Evolutionary conservation across 2,888 invertebrate genomes (phyloP).

Genomic region (Pseudococcus viburni): DNA sequence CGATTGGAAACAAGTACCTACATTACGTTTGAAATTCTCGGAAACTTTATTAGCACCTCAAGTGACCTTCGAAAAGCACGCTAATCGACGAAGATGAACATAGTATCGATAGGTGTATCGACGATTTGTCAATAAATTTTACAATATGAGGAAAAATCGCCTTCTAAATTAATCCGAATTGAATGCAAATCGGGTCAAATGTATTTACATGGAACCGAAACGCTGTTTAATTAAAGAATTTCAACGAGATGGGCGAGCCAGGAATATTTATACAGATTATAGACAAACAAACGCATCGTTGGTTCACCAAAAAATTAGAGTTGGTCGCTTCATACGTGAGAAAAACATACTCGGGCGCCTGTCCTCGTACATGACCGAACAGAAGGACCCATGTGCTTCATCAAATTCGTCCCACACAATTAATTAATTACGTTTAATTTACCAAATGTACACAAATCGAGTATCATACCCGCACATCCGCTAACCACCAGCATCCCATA

Average conservation of each 20-base stretch:
- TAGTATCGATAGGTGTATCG: not conserved
- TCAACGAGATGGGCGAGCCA: not conserved
- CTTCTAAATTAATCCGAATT: not conserved
- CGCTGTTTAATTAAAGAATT: not conserved
- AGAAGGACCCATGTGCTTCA: not conserved
- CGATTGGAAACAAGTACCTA: not conserved
- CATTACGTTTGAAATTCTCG: not conserved
- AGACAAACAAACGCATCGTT: not conserved
- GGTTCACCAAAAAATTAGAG: not conserved
- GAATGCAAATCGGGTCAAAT: not conserved
- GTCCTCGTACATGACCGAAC: not conserved
- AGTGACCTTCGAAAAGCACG: not conserved
- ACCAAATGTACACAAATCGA: constrained; percentile 32
- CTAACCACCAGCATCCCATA: not conserved
- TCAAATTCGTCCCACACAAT: constrained; percentile 4
- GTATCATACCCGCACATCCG: constrained; percentile 30
- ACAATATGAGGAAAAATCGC: constrained; percentile 7
- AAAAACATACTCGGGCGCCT: not conserved
- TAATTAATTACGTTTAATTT: constrained; percentile 44
- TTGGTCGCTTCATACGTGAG: not conserved
- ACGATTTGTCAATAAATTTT: constrained; percentile 18
- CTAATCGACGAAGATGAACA: not conserved
- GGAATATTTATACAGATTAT: not conserved
- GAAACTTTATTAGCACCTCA: constrained; percentile 13
- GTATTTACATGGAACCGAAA: not conserved